These are phyloP conservation scores for Norana najaformis DNA, from an alignment of 2,888 invertebrate genomes.

Conservation along the genomic window DNA sequence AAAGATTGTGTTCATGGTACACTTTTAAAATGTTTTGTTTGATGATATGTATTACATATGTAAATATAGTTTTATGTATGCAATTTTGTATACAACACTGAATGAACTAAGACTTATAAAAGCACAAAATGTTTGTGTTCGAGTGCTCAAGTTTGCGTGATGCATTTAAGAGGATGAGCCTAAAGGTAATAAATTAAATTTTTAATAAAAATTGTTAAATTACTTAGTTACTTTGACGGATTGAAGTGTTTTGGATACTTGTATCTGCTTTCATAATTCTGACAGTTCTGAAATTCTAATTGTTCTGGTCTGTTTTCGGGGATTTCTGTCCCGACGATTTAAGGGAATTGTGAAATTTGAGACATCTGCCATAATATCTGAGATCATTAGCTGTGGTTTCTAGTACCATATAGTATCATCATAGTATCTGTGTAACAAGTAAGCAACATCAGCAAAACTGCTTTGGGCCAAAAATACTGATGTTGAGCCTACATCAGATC, in stretches of 20 bases:
- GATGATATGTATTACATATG: neutral
- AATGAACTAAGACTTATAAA: neutral
- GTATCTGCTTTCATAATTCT: neutral
- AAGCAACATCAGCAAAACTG: neutral
- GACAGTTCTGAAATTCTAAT: neutral
- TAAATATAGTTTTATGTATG: neutral
- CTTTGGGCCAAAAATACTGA: neutral
- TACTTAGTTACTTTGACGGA: neutral
- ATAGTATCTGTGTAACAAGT: neutral
- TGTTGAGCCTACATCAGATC: neutral
- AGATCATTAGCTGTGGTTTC: neutral
- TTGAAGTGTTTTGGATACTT: neutral
- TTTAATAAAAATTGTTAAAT: neutral
- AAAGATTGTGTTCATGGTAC: neutral
- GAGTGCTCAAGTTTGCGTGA: too few species aligned
- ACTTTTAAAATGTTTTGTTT: neutral
- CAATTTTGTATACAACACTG: slow-evolving; percentile 2
- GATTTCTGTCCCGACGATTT: neutral
- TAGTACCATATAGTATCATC: neutral
- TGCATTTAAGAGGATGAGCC: neutral
- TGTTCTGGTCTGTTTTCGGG: neutral
- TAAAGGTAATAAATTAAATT: neutral
- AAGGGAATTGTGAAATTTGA: neutral
- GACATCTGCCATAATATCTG: neutral
- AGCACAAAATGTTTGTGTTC: neutral